These are phyloP conservation scores for Eupeodes luniger DNA, from an alignment of 2,888 invertebrate species.

Conservation along the genomic window DNA sequence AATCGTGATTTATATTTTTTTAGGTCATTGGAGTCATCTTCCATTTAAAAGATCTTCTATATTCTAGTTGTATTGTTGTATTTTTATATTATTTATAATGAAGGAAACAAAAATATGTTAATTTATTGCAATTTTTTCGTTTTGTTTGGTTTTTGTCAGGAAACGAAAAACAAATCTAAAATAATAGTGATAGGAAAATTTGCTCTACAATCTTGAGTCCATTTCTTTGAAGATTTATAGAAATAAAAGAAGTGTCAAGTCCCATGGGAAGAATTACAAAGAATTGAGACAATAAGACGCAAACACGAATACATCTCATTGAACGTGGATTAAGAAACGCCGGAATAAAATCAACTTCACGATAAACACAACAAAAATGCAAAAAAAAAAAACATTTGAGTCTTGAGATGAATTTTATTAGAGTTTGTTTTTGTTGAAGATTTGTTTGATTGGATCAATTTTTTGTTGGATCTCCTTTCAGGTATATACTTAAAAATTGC, in stretches of 20 bases:
- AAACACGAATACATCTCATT: conserved; percentile 3
- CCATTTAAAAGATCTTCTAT: not conserved
- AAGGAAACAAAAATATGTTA: conserved; percentile 14
- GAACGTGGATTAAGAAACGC: not conserved
- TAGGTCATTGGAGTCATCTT: conserved; percentile 53
- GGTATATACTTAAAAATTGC: too few species aligned
- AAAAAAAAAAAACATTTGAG: conserved; percentile 14
- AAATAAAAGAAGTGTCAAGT: conserved; percentile 3
- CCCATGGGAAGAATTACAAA: not conserved
- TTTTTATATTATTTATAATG: conserved; percentile 14
- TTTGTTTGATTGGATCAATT: not conserved
- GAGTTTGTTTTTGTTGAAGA: not conserved
- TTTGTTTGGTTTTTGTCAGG: not conserved
- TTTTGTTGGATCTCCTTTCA: not conserved
- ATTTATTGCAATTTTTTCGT: conserved; percentile 44
- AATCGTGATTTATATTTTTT: conserved; percentile 28
- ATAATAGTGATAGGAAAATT: not conserved
- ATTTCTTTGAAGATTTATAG: not conserved
- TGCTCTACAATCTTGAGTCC: not conserved
- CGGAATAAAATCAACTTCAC: not conserved
- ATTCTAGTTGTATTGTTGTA: too few species aligned
- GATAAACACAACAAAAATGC: too few species aligned
- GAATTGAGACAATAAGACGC: not conserved
- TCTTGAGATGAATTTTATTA: conserved; percentile 1
- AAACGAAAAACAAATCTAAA: not conserved